phyloP scores from a whole-genome alignment of 2,888 invertebrate species.

The Incurvaria masculella region DNA sequence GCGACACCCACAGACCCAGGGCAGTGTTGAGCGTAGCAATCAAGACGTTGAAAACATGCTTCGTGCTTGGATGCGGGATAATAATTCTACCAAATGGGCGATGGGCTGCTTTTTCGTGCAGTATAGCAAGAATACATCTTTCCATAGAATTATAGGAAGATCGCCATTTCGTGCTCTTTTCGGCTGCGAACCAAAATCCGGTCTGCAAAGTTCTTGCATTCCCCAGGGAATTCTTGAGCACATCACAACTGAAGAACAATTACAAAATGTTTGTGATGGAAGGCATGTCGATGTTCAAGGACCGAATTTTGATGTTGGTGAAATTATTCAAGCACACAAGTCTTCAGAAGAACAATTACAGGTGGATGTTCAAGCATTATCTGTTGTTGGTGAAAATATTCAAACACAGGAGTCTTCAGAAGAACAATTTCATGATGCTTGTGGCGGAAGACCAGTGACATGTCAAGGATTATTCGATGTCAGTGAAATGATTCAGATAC shows the following conservation, averaged over 20 bases:
- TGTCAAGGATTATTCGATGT: no score
- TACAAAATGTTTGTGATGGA: constrained; percentile 7
- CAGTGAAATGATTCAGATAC: no score
- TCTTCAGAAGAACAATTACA: no score
- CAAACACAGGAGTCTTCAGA: no score
- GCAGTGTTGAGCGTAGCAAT: constrained; percentile 15
- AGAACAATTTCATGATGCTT: no score
- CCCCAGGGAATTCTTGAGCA: constrained; percentile 5
- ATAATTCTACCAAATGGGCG: constrained; percentile 21
- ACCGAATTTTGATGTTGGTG: no score
- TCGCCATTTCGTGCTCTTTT: constrained; percentile 19
- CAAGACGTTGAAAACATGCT: constrained; percentile 24
- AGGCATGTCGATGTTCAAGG: no score
- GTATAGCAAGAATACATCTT: constrained; percentile 17
- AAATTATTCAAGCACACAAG: no score
- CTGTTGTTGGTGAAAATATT: no score
- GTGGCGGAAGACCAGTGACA: no score
- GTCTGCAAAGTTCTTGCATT: constrained; percentile 11
- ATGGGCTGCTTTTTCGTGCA: constrained; percentile 19
- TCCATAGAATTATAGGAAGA: constrained; percentile 17
- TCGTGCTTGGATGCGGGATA: constrained; percentile 20
- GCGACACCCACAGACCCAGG: constrained; percentile 14
- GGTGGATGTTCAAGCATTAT: no score
- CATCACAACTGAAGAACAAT: constrained; percentile 9
- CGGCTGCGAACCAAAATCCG: constrained; percentile 18